Evolutionary conservation across 2,888 invertebrate genomes (phyloP).

Genomic region (Zelleria hepariella): DNA sequence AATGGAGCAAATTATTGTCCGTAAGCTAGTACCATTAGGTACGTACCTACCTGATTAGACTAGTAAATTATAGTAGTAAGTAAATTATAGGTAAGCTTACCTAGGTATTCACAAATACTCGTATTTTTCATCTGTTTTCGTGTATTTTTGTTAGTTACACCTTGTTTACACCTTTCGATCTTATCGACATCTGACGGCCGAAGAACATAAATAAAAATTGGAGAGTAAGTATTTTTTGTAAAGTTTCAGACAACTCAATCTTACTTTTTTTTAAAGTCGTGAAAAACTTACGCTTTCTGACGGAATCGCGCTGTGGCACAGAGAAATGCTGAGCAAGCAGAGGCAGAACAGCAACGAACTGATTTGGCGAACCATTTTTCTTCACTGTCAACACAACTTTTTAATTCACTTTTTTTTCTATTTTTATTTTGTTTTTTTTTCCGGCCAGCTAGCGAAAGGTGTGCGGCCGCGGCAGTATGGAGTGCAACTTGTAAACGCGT

Average conservation of each 20-base stretch:
- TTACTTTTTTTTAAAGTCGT: not conserved
- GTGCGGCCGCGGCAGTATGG: conserved; percentile 49
- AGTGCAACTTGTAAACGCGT: conserved; percentile 44
- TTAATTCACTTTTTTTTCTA: conserved; percentile 13
- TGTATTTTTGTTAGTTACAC: too few relatives aligned
- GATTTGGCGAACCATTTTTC: conserved; percentile 57
- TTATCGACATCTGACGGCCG: too few relatives aligned
- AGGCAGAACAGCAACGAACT: conserved; percentile 57
- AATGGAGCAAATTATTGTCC: conserved; percentile 1
- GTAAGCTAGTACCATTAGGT: not conserved
- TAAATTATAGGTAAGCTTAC: too few relatives aligned
- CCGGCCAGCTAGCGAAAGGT: conserved; percentile 40
- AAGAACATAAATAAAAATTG: not conserved
- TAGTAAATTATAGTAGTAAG: too few relatives aligned
- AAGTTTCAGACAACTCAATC: not conserved
- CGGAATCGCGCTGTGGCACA: conserved; percentile 60
- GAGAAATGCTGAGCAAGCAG: conserved; percentile 55
- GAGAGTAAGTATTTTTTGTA: too few relatives aligned
- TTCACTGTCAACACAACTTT: conserved; percentile 17
- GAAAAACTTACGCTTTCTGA: conserved; percentile 50
- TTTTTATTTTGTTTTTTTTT: conserved; percentile 23
- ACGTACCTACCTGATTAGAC: too few relatives aligned
- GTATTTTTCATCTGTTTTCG: too few relatives aligned
- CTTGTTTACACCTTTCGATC: too few relatives aligned
- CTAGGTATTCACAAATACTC: too few relatives aligned